Evolutionary conservation across 2,888 invertebrate species (phyloP).

Genomic region (Cataglyphis livida): DNA sequence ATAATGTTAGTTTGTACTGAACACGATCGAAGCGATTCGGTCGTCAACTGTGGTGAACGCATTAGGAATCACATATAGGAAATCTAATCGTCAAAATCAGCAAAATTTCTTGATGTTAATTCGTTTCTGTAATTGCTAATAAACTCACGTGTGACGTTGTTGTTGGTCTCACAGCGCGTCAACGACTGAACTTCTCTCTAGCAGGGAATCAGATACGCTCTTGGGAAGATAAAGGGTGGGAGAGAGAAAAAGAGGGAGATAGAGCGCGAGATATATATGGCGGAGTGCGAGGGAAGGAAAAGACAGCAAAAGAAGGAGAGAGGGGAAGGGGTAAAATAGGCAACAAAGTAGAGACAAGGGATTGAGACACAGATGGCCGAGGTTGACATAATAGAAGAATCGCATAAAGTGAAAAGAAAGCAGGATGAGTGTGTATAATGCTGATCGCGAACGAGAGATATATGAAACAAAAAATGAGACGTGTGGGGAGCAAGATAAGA

Average conservation of each 20-base stretch:
- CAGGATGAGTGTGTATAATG: neutral
- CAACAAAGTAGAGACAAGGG: neutral
- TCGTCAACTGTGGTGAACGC: neutral
- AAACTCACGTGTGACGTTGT: slow-evolving; percentile 13
- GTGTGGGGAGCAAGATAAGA: neutral
- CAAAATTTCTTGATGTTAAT: neutral
- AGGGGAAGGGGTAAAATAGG: neutral
- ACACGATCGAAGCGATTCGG: neutral
- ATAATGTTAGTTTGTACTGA: neutral
- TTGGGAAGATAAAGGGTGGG: slow-evolving; percentile 28
- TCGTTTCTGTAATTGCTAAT: slow-evolving; percentile 3
- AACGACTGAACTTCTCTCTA: slow-evolving; percentile 65
- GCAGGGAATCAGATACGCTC: slow-evolving; percentile 31
- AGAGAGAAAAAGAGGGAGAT: slow-evolving; percentile 33
- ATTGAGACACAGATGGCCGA: neutral
- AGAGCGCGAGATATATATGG: slow-evolving; percentile 1
- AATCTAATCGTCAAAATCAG: neutral
- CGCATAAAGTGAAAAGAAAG: slow-evolving; percentile 1
- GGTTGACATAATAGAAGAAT: neutral
- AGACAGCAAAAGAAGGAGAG: neutral
- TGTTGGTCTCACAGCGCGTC: slow-evolving; percentile 65
- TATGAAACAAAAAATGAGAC: neutral
- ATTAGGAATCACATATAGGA: neutral
- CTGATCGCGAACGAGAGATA: slow-evolving; percentile 4
- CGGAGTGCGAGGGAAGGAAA: neutral